phyloP scores from a whole-genome alignment of 2,888 invertebrate genomes.

The Epirrita christyi region DNA sequence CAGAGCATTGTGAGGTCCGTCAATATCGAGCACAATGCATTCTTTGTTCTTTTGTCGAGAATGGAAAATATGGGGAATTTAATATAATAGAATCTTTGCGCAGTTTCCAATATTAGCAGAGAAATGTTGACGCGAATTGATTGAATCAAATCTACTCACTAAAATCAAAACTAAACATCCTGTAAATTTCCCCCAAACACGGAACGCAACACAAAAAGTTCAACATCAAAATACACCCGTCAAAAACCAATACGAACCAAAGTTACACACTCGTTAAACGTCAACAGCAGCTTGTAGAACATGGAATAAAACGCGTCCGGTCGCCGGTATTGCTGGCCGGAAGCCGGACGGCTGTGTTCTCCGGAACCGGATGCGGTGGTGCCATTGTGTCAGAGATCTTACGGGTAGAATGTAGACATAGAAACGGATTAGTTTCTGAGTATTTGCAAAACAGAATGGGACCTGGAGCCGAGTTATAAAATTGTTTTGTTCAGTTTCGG shows the following conservation, averaged over 20 bases:
- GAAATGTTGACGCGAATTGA: background rate
- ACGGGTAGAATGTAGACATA: background rate
- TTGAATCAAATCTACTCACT: background rate
- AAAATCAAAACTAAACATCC: background rate
- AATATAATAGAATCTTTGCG: background rate
- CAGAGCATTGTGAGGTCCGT: background rate
- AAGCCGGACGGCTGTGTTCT: slow-evolving; percentile 44
- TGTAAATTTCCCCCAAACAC: background rate
- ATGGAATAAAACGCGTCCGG: slow-evolving; percentile 5
- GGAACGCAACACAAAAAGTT: background rate
- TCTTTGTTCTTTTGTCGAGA: background rate
- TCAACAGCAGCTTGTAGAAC: slow-evolving; percentile 1
- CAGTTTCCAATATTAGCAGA: background rate
- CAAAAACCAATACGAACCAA: background rate
- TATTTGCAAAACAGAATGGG: too few relatives aligned
- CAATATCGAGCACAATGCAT: slow-evolving; percentile 1
- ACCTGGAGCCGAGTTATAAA: too few relatives aligned
- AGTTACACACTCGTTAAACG: background rate
- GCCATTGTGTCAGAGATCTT: slow-evolving; percentile 42
- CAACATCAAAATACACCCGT: background rate
- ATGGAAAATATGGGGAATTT: background rate
- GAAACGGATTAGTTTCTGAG: background rate
- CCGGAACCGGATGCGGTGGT: slow-evolving; percentile 44
- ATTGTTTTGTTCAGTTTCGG: too few relatives aligned
- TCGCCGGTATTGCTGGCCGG: slow-evolving; percentile 49